Evolutionary conservation across 2,797 vertebrate genomes (phyloP), one percentile per base, ranked within the genome.

Genomic region (Lagodon rhomboides): DNA sequence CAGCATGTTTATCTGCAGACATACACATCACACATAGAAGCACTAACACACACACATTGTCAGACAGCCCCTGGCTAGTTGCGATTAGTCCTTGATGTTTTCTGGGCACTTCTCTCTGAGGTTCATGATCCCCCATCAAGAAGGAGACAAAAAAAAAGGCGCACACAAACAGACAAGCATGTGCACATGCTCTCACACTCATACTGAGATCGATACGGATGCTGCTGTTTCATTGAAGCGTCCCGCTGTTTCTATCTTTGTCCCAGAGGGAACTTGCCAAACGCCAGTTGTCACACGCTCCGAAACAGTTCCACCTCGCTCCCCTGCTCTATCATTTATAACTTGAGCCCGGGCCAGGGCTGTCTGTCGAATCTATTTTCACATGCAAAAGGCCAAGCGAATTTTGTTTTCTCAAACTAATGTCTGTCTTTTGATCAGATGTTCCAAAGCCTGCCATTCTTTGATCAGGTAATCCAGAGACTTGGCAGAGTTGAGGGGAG

Each of bases 381-480:
- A 77, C 84, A 79, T 81, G 76, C 69, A 69, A 82, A 89, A 84
- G 84, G 88, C 88, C 86, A 87, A 90, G 78, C 56, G 1, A 80
- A 79, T 78, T 86, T 93, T 93, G 84, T 94, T 92, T 93, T 89
- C 86, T 86, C 79, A 86, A 85, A 84, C 87, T 90, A 85, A 87
- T 85, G 88, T 90, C 80, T 83, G 85, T 83, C 85, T 90, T 93
- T 92, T 92, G 88, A 94, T 92, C 90, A 91, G 83, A 87, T 82
- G 80, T 79, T 85, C 75, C 72, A 92, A 89, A 91, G 85, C 83
- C 83, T 84, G 85, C 62, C 80, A 75, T 85, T 90, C 93, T 94
- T 93, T 93, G 93, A 95, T 94, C 92, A 92, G 89, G 87, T 92
- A 91, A 94, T 94, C 91, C 91, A 88, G 73, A 82, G 85, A 84